These are phyloP conservation scores for Semaprochilodus insignis DNA, from an alignment of 2,797 vertebrate genomes.

Conservation along the genomic window DNA sequence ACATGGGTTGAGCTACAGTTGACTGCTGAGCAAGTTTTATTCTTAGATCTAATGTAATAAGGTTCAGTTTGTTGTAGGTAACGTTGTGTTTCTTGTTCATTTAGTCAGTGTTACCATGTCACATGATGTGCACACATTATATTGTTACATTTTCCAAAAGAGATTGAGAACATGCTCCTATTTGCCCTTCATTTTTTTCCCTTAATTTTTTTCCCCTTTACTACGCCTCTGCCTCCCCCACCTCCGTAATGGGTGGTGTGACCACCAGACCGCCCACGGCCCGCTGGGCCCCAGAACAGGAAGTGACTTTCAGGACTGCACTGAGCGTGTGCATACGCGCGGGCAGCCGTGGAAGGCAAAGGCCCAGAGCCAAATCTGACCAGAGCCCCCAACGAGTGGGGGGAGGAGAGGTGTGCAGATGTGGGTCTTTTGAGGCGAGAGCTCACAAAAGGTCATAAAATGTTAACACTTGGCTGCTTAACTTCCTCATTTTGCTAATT, in stretches of 20 bases:
- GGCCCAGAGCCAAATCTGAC: constrained; percentile 47
- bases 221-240: background rate
- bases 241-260: constrained; percentile 47
- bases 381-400: constrained; percentile 9
- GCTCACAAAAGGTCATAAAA: background rate
- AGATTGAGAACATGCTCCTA: too few species aligned
- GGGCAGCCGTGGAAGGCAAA: constrained; percentile 41
- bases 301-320: constrained; percentile 56
- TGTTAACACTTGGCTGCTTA: background rate
- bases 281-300: constrained; percentile 49
- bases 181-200: background rate
- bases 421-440: constrained; percentile 5
- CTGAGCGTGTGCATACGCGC: constrained; percentile 28
- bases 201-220: background rate
- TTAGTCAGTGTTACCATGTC: background rate
- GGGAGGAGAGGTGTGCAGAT: background rate
- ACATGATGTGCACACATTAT: background rate
- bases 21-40: constrained; percentile 12
- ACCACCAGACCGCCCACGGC: constrained; percentile 27
- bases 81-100: background rate
- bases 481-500: background rate
- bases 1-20: constrained; percentile 40
- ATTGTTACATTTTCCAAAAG: constrained; percentile 4
- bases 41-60: constrained; percentile 20
- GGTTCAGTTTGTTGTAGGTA: background rate